A percentile compares a stretch with the other conserved stretches of the same genome.
phyloP scores from a whole-genome alignment of 2,888 invertebrate species.

The Notodonta dromedarius region DNA sequence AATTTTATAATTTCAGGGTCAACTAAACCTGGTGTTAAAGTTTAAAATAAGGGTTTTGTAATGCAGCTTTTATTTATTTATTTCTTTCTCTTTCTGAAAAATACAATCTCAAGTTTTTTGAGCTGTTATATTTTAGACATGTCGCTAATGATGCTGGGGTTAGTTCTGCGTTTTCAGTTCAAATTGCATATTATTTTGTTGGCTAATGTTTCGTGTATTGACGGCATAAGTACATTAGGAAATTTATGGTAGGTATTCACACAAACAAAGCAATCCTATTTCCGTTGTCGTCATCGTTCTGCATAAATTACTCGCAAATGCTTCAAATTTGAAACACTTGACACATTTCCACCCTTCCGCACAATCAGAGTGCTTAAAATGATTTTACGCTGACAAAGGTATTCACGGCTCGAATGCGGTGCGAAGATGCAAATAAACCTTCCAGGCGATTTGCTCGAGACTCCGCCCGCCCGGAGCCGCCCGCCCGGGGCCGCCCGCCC shows the following conservation, averaged over 20 bases:
- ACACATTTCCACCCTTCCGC: constrained; percentile 8
- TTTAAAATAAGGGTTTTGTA: not conserved
- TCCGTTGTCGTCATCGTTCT: not conserved
- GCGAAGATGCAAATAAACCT: constrained; percentile 43
- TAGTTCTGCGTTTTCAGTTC: too few species aligned
- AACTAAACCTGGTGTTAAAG: not conserved
- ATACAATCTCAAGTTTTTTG: too few species aligned
- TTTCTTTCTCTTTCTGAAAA: too few species aligned
- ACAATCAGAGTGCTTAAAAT: constrained; percentile 3
- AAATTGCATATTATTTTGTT: too few species aligned
- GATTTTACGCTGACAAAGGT: constrained; percentile 5
- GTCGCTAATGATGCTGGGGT: too few species aligned
- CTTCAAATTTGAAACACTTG: constrained; percentile 1
- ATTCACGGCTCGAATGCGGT: constrained; percentile 20
- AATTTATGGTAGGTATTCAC: not conserved
- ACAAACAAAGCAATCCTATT: not conserved
- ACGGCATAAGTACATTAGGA: too few species aligned
- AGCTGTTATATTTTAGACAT: too few species aligned
- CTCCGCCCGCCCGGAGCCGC: constrained; percentile 5
- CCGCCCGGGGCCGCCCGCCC: constrained; percentile 10
- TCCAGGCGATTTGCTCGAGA: constrained; percentile 38
- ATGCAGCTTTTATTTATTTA: too few species aligned
- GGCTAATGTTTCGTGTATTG: not conserved
- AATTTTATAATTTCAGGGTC: not conserved
- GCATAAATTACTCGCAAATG: constrained; percentile 5